phyloP scores from a whole-genome alignment of 2,113 vertebrate species.

The Thamnophis sirtalis region DNA sequence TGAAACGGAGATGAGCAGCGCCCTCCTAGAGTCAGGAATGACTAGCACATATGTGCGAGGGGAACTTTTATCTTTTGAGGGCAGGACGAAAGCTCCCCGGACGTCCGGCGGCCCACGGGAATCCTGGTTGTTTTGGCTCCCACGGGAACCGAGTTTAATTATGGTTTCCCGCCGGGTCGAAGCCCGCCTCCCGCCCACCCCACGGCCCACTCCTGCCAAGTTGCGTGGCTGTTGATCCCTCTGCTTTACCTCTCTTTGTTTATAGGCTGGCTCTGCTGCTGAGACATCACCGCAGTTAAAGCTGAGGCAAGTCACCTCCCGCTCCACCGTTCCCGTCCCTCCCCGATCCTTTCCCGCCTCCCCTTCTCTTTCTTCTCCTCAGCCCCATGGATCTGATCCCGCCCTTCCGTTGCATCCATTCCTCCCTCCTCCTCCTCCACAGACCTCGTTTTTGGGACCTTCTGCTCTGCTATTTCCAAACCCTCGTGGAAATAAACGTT shows the following conservation, averaged over 20 bases:
- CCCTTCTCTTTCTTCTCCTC: not conserved
- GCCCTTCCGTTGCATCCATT: not conserved
- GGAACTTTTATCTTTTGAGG: not conserved
- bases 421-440: not conserved
- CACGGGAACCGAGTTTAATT: not conserved
- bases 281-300: constrained; percentile 70
- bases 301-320: constrained; percentile 75
- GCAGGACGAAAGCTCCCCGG: fast-evolving
- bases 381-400: not conserved
- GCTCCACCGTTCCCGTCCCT: constrained; percentile 36
- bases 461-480: not conserved
- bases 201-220: constrained; percentile 11
- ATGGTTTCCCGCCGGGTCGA: not conserved
- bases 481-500: not conserved
- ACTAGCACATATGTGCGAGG: no score
- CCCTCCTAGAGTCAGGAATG: no score
- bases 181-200: not conserved
- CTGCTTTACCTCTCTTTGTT: constrained; percentile 77
- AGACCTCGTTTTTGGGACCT: no score
- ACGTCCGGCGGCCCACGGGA: not conserved
- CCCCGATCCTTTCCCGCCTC: constrained; percentile 42
- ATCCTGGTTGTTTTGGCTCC: not conserved
- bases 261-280: constrained; percentile 74
- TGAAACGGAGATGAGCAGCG: no score
- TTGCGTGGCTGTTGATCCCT: constrained; percentile 20